These are phyloP conservation scores for Erinaceus europaeus DNA, from an alignment of 2,113 vertebrate species.

Conservation along the genomic window DNA sequence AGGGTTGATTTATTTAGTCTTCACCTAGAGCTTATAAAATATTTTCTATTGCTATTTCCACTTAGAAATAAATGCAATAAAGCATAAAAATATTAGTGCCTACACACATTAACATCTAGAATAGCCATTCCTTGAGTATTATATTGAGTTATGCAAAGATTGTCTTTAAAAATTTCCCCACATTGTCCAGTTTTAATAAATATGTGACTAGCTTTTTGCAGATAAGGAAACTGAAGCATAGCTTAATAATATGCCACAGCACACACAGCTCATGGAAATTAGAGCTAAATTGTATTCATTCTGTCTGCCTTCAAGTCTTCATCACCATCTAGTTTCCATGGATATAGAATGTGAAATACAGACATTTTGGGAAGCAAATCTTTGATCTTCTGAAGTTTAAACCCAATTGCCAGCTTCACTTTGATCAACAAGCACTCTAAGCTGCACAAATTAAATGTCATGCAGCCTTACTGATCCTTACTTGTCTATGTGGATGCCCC, in stretches of 20 bases:
- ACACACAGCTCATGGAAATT: rapidly evolving
- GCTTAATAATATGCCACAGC: not conserved
- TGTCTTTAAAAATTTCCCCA: not conserved
- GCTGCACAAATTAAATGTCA: not conserved
- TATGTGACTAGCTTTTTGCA: not conserved
- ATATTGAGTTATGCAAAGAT: not conserved
- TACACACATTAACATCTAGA: not conserved
- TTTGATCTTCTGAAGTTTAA: not conserved
- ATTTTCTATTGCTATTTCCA: not conserved
- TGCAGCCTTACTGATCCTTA: not conserved
- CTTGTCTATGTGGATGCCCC: not conserved
- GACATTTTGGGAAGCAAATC: not conserved
- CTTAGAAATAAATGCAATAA: not conserved
- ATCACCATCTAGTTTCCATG: not conserved
- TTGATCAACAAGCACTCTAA: not conserved
- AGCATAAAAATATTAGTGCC: not conserved
- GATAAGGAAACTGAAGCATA: not conserved
- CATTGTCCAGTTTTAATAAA: not conserved
- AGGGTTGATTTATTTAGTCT: not conserved
- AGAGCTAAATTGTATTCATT: not conserved
- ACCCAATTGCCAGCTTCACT: not conserved
- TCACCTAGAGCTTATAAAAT: not conserved
- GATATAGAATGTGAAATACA: not conserved
- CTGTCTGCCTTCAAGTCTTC: not conserved
- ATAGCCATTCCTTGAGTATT: not conserved